Conservation (phyloP, 2,797 vertebrate species). For the Harpagifer antarcticus region DNA sequence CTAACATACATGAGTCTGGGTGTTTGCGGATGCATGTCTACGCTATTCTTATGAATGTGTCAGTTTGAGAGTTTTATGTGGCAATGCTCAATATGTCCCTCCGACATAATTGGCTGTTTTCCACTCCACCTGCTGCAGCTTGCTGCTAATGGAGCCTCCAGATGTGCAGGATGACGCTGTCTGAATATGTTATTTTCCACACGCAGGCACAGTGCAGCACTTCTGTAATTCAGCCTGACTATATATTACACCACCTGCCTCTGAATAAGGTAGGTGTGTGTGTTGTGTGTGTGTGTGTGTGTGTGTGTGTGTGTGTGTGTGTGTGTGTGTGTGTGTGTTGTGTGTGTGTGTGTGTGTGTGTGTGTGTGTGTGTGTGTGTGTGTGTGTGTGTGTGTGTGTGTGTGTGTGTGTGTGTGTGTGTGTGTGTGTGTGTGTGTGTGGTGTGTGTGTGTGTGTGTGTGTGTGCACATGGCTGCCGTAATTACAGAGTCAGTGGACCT, state of each 20-base stretch:
- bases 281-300: too few species aligned
- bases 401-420: too few species aligned
- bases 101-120: conserved; percentile 37
- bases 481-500: conserved; percentile 52
- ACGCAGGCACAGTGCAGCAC: conserved; percentile 4
- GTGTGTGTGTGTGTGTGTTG: too few species aligned
- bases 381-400: too few species aligned
- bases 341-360: too few species aligned
- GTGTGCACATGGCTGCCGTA: conserved; percentile 19
- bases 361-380: too few species aligned
- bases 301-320: neutral
- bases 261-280: too few species aligned
- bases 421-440: too few species aligned
- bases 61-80: neutral
- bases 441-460: neutral
- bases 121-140: conserved; percentile 26
- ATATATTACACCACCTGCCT: too few species aligned
- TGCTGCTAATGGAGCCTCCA: conserved; percentile 27
- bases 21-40: neutral
- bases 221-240: conserved; percentile 30
- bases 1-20: neutral
- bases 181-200: conserved; percentile 32
- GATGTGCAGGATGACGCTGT: conserved; percentile 16
- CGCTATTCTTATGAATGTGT: neutral
- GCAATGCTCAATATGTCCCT: conserved; percentile 8